Evolutionary conservation across 2,888 invertebrate species (phyloP).

Genomic region (Caenorhabditis sp.): DNA sequence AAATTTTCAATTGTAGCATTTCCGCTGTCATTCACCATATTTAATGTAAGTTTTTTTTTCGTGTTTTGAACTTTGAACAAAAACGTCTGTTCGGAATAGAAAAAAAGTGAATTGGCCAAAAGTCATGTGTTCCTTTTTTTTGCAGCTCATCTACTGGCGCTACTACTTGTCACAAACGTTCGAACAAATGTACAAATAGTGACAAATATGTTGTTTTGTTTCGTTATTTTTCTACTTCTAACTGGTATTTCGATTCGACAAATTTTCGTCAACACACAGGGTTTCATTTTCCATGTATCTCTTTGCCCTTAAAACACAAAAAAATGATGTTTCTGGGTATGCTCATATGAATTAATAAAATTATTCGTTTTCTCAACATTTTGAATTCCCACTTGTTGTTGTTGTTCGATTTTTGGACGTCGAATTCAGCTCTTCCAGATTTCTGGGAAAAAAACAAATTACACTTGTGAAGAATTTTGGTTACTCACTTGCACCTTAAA

Average conservation of each 20-base stretch:
- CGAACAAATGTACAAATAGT: conserved; percentile 41
- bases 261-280: conserved; percentile 17
- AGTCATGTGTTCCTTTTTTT: no score
- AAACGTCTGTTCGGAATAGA: not conserved
- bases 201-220: not conserved
- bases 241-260: conserved; percentile 33
- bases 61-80: conserved; percentile 1
- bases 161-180: conserved; percentile 64
- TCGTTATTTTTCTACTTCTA: not conserved
- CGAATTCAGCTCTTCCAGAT: conserved; percentile 8
- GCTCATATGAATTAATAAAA: not conserved
- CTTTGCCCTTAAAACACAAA: not conserved
- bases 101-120: conserved; percentile 2
- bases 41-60: conserved; percentile 78
- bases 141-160: conserved; percentile 78
- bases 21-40: conserved; percentile 91
- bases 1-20: conserved; percentile 94
- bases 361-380: not conserved
- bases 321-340: not conserved
- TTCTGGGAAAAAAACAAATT: conserved; percentile 14
- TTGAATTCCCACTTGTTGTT: conserved; percentile 4
- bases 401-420: conserved; percentile 1
- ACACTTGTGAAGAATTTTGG: not conserved
- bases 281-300: conserved; percentile 29
- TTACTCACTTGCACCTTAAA: conserved; percentile 25